A percentile compares a stretch with the other conserved stretches of the same genome.
phyloP scores from a whole-genome alignment of 2,888 invertebrate species.

The Heliothis peltigera region DNA sequence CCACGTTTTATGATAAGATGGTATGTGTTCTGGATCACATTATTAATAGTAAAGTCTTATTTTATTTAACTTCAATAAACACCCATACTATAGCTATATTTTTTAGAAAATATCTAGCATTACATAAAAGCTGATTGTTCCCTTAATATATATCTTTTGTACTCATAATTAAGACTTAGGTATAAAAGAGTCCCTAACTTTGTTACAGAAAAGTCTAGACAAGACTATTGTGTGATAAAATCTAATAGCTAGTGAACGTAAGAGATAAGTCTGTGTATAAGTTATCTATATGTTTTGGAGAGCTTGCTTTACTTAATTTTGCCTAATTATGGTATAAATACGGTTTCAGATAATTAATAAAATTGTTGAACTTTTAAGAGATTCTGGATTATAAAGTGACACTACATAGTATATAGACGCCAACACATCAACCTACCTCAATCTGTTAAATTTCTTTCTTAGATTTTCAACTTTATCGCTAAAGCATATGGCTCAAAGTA shows the following conservation, averaged over 20 bases:
- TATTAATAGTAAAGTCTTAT: too few relatives aligned
- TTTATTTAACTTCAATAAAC: neutral
- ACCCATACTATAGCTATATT: slow-evolving; percentile 7
- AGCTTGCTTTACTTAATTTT: neutral
- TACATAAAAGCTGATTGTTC: slow-evolving; percentile 19
- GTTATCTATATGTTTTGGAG: neutral
- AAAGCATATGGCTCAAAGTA: too few relatives aligned
- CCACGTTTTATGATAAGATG: too few relatives aligned
- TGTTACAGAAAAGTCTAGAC: slow-evolving; percentile 45
- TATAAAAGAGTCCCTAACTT: slow-evolving; percentile 35
- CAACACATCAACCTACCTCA: too few relatives aligned
- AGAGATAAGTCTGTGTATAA: neutral
- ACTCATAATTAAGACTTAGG: slow-evolving; percentile 37
- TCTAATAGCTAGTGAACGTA: slow-evolving; percentile 2
- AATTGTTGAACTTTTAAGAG: too few relatives aligned
- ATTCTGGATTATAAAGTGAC: too few relatives aligned
- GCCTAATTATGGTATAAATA: neutral
- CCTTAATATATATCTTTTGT: slow-evolving; percentile 41
- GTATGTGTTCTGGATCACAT: too few relatives aligned
- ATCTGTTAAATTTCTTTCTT: too few relatives aligned
- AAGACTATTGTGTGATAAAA: slow-evolving; percentile 21
- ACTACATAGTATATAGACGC: too few relatives aligned
- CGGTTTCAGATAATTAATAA: too few relatives aligned
- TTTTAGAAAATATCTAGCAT: too few relatives aligned
- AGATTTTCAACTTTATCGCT: too few relatives aligned